Conservation (phyloP, 2,113 vertebrate species). For the Anoplopoma fimbria region DNA sequence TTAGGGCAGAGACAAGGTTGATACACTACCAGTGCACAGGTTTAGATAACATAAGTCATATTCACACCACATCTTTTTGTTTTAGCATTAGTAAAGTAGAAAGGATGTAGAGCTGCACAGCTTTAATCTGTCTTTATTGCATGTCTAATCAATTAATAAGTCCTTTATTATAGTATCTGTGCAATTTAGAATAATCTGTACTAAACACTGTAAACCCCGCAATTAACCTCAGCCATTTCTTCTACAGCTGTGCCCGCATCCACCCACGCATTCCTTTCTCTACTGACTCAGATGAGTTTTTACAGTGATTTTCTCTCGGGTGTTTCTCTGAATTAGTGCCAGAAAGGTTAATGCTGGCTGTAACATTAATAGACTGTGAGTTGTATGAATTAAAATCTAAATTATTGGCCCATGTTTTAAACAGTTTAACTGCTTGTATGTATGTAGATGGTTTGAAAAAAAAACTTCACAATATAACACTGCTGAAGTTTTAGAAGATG, state of each 20-base stretch:
- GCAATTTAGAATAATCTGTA: conserved; percentile 59
- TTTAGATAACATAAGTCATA: neutral
- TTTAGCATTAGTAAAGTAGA: neutral
- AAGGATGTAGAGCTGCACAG: neutral
- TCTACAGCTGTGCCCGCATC: conserved; percentile 58
- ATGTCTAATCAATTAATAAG: conserved; percentile 62
- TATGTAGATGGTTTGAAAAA: neutral
- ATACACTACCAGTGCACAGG: neutral
- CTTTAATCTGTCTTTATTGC: conserved; percentile 31
- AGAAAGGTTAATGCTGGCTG: conserved; percentile 23
- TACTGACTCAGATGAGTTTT: conserved; percentile 56
- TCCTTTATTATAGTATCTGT: conserved; percentile 44
- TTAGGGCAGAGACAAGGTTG: neutral
- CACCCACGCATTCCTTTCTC: conserved; percentile 33
- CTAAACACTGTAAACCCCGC: conserved; percentile 60
- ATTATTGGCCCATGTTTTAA: conserved; percentile 28
- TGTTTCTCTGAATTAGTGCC: conserved; percentile 49
- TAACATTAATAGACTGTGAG: conserved; percentile 25
- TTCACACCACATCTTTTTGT: neutral
- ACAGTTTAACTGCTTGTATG: conserved; percentile 8
- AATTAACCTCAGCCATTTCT: conserved; percentile 70
- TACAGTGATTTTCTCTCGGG: conserved; percentile 51
- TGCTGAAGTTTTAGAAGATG: neutral
- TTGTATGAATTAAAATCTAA: conserved; percentile 30
- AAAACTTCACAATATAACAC: neutral